Conservation (phyloP, 1,140 invertebrate genomes). For the Frieseomelitta varia region DNA sequence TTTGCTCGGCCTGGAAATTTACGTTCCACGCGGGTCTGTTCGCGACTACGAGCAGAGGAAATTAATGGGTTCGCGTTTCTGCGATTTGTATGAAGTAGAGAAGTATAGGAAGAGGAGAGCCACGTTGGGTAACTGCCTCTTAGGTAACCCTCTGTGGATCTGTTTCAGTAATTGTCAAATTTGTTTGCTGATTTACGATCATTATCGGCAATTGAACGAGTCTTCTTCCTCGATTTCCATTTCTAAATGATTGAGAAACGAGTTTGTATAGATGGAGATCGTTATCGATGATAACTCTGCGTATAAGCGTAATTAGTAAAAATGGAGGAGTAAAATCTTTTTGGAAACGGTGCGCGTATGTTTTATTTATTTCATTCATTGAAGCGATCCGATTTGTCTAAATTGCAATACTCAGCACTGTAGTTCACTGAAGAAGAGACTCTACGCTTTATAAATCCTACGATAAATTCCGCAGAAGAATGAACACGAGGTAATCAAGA, state of each 20-base stretch:
- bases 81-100: conserved; percentile 1
- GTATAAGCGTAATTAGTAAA: no score
- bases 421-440: no score
- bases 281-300: no score
- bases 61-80: conserved; percentile 2
- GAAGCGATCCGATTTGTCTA: no score
- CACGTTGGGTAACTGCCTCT: not conserved
- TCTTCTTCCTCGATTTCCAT: not conserved
- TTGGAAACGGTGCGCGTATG: no score
- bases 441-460: no score
- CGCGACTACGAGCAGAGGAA: not conserved
- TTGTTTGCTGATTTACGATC: not conserved
- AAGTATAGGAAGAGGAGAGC: not conserved
- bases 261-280: not conserved
- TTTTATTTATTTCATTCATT: no score
- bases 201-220: not conserved
- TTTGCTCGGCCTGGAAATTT: not conserved
- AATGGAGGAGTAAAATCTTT: no score
- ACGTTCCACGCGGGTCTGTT: not conserved
- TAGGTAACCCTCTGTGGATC: not conserved
- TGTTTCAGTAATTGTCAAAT: conserved; percentile 4
- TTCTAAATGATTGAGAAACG: not conserved
- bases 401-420: no score
- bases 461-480: no score
- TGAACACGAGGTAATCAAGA: no score